Conservation (phyloP, 2,888 invertebrate species). For the Mesochorus sp. region DNA sequence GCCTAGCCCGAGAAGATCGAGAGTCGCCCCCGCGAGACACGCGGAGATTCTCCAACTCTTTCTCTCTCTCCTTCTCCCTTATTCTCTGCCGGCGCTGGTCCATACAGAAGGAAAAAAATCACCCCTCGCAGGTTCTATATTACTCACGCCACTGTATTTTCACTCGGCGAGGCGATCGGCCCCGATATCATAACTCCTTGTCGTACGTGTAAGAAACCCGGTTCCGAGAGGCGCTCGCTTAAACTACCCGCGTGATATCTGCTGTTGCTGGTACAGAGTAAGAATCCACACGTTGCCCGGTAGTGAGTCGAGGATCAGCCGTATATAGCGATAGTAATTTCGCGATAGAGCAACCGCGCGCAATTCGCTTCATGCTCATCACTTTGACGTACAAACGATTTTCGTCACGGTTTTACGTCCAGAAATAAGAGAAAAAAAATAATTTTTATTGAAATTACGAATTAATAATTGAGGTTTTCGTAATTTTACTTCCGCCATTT, state of each 20-base stretch:
- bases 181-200: constrained; percentile 82
- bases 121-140: constrained; percentile 79
- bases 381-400: too few relatives aligned
- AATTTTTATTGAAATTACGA: too few relatives aligned
- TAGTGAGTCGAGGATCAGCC: constrained; percentile 18
- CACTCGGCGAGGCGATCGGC: constrained; percentile 81
- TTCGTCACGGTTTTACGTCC: too few relatives aligned
- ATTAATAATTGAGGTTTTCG: background rate
- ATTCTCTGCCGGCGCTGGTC: constrained; percentile 68
- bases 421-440: too few relatives aligned
- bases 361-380: constrained; percentile 52
- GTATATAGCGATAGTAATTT: constrained; percentile 78
- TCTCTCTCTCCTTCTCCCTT: constrained; percentile 54
- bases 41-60: constrained; percentile 52
- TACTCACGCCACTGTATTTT: constrained; percentile 82
- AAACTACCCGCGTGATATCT: constrained; percentile 63
- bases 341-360: constrained; percentile 71
- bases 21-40: constrained; percentile 42
- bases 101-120: constrained; percentile 75
- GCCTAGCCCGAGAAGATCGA: constrained; percentile 43
- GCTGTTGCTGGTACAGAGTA: constrained; percentile 38
- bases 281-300: constrained; percentile 24
- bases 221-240: constrained; percentile 75
- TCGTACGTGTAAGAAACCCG: constrained; percentile 73
- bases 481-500: constrained; percentile 41